Base-by-base conservation (phyloP, 2,888 invertebrate species). In the Mythimna albipuncta region DNA sequence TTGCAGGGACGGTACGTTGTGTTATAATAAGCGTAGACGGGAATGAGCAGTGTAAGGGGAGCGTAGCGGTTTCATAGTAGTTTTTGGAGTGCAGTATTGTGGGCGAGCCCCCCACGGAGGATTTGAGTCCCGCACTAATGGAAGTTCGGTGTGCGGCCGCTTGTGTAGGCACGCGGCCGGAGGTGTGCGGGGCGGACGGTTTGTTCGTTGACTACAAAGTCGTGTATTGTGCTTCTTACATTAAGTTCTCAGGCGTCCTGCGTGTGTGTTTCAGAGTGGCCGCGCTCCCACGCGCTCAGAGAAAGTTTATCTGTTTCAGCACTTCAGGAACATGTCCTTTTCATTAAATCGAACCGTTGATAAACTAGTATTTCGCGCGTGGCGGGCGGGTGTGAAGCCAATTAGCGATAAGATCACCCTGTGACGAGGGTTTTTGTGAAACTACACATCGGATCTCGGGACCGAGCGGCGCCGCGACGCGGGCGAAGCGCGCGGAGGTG, bases 61-160 rank as follows among this genome's bases (percentile, higher is more conserved):
- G 62, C 59, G 54, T 32, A 16, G 26, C 44, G 16, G 41, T n/a
- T 63, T n/a, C 41, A 62, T 67, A 35, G 57, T 62, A 62, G 26
- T 19, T 59, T 26, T 44, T 44, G 26, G 64, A 78, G 72, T 44
- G 58, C 35, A 26, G 47, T 54, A 55, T 77, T 55, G 50, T 35
- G 47, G 64, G 61, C 21, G 64, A 63, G 64, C 64, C 64, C 69
- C 70, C 77, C 64, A 63, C 66, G 38, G 64, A 69, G 70, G 66
- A 69, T 70, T 67, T 41, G 61, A 68, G 72, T 58, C 64, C 62
- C 65, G 52, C 38, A 58, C 66, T 77, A 83, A 83, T 79, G 85
- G 59, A 69, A 79, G 79, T 85, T 71, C 71, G 61, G 68, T 79
- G 83, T 76, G 85, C 55, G 61, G 50, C 47, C 57, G 58, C 54